A percentile compares a stretch with the other conserved stretches of the same genome.
phyloP scores from a whole-genome alignment of 2,888 invertebrate genomes.

The Pogonocherus hispidulus region DNA sequence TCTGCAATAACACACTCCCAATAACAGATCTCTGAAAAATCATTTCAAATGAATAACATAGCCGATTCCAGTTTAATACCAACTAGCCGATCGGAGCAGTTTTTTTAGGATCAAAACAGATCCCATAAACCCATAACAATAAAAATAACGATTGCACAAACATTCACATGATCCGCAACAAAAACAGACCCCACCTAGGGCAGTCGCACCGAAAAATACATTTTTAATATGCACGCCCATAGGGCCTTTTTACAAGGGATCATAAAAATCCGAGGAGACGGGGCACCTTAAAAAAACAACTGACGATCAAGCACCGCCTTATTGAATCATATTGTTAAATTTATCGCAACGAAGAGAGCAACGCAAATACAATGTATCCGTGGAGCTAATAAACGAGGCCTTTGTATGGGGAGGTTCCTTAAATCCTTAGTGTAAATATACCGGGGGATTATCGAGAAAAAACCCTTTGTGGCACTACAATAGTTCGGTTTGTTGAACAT shows the following conservation, averaged over 20 bases:
- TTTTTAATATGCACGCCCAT: constrained; percentile 48
- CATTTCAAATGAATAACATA: too few relatives aligned
- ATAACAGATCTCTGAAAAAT: too few relatives aligned
- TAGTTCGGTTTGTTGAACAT: constrained; percentile 60
- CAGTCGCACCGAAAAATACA: constrained; percentile 36
- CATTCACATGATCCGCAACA: constrained; percentile 36
- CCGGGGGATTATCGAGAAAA: constrained; percentile 50
- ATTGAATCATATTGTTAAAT: constrained; percentile 49
- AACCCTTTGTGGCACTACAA: constrained; percentile 53
- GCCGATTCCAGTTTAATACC: too few relatives aligned
- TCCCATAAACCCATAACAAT: constrained; percentile 14
- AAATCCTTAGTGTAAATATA: constrained; percentile 52
- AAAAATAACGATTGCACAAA: constrained; percentile 24
- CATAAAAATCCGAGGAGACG: constrained; percentile 38
- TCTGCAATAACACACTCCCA: too few relatives aligned
- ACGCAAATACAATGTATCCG: constrained; percentile 46
- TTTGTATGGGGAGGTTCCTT: constrained; percentile 44
- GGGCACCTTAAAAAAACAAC: constrained; percentile 53
- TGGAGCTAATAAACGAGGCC: constrained; percentile 43
- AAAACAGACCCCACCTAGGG: constrained; percentile 20
- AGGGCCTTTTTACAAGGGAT: constrained; percentile 32
- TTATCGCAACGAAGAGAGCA: constrained; percentile 51
- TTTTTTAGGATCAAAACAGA: constrained; percentile 1
- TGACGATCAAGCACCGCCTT: constrained; percentile 45
- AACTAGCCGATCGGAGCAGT: neutral